These are phyloP conservation scores for Bubo scandiacus DNA, from an alignment of 2,113 vertebrate species.

Conservation along the genomic window DNA sequence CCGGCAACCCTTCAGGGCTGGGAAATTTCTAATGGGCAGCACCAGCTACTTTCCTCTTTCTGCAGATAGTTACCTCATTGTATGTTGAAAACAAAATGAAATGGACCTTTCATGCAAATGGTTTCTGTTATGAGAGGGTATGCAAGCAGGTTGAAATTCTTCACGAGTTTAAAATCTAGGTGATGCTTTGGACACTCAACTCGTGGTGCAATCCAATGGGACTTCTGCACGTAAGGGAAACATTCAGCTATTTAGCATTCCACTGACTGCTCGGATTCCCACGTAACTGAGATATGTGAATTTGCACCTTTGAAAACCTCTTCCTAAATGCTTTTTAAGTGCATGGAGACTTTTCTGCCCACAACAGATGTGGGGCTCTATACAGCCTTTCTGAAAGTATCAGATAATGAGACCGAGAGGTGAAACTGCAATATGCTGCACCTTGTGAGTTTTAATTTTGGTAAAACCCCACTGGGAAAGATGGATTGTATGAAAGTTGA, in stretches of 20 bases:
- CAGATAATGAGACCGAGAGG: constrained; percentile 50
- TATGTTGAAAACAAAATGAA: not conserved
- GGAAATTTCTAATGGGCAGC: not conserved
- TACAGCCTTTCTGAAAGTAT: constrained; percentile 20
- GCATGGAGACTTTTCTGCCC: not conserved
- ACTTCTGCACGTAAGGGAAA: not conserved
- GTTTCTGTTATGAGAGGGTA: not conserved
- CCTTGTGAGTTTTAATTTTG: not conserved
- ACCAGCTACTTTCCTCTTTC: not conserved
- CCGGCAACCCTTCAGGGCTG: not conserved
- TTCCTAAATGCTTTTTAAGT: not conserved
- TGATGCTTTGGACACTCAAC: not conserved
- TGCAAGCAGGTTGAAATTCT: not conserved
- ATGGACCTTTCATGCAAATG: accelerated
- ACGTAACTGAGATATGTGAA: not conserved
- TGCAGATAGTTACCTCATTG: not conserved
- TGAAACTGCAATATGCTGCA: constrained; percentile 24
- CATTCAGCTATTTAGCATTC: not conserved
- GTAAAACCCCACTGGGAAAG: constrained; percentile 23
- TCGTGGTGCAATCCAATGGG: not conserved
- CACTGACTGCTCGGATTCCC: not conserved
- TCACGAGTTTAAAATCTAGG: not conserved
- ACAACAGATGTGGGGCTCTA: not conserved
- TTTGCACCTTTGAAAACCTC: not conserved
- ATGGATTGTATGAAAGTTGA: not conserved